Conservation (phyloP, 1,140 invertebrate genomes). For the Adoxophyes honmai region DNA sequence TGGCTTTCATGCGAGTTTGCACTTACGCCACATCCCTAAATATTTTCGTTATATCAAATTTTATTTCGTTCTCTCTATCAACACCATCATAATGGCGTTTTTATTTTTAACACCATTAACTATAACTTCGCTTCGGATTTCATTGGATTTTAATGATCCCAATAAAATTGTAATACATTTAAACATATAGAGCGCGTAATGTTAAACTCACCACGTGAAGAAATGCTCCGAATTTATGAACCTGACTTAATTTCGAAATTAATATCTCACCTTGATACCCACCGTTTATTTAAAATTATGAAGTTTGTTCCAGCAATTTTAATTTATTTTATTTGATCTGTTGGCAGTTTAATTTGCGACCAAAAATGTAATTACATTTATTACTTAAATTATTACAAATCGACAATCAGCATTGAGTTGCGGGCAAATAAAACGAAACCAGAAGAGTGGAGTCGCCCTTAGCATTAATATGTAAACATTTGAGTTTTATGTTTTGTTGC, state of each 20-base stretch:
- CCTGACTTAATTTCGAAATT: slow-evolving; percentile 3
- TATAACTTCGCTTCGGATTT: slow-evolving; percentile 32
- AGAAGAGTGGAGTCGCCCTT: slow-evolving; percentile 20
- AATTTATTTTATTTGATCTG: slow-evolving; percentile 25
- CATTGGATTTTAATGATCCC: slow-evolving; percentile 39
- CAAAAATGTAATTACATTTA: slow-evolving; percentile 31
- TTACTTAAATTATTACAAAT: slow-evolving; percentile 35
- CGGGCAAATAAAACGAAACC: background rate
- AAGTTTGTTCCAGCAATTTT: slow-evolving; percentile 19
- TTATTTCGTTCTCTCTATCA: background rate
- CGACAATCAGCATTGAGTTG: slow-evolving; percentile 2
- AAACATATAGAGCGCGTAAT: slow-evolving; percentile 34
- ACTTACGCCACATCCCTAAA: background rate
- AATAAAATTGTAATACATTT: slow-evolving; percentile 35
- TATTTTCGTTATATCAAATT: slow-evolving; percentile 1
- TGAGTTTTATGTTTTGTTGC: no score
- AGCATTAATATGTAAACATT: no score
- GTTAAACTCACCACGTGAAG: slow-evolving; percentile 34
- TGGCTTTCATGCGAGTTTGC: background rate
- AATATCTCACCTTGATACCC: slow-evolving; percentile 7
- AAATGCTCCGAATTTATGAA: slow-evolving; percentile 28
- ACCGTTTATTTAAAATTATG: slow-evolving; percentile 13
- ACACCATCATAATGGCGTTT: slow-evolving; percentile 4
- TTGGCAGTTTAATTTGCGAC: slow-evolving; percentile 31
- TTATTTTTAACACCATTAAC: slow-evolving; percentile 8